Conservation (phyloP, 1,140 invertebrate genomes). For the Sweltsa coloradensis region DNA sequence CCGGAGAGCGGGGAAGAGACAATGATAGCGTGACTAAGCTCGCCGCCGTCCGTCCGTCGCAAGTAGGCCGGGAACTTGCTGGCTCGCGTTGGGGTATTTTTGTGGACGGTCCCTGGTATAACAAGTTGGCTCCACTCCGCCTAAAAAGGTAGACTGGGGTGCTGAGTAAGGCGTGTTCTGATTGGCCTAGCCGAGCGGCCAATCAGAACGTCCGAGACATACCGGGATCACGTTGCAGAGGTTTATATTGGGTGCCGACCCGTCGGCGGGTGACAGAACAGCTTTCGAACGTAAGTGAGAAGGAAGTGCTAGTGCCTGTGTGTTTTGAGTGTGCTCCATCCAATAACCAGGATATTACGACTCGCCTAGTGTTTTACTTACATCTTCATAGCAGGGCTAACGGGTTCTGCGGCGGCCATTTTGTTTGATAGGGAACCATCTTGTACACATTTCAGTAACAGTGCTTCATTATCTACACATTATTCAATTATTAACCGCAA, state of each 20-base stretch:
- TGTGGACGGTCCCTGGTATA: neutral
- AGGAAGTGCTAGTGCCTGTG: constrained; percentile 26
- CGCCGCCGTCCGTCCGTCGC: neutral
- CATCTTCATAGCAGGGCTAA: neutral
- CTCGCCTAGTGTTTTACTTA: neutral
- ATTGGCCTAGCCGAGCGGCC: constrained; percentile 32
- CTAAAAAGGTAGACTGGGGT: constrained; percentile 50
- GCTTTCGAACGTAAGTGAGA: constrained; percentile 79
- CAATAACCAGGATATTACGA: no score
- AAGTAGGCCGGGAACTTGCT: no score
- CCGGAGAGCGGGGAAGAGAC: no score
- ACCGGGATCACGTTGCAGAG: constrained; percentile 68
- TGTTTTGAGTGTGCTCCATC: no score
- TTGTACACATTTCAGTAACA: no score
- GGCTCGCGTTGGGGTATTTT: constrained; percentile 3
- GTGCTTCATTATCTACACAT: no score
- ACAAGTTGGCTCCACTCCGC: constrained; percentile 28
- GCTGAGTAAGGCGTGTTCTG: constrained; percentile 30
- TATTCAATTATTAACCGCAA: no score
- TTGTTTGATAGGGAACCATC: no score
- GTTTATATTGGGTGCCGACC: constrained; percentile 65
- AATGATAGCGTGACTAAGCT: constrained; percentile 1
- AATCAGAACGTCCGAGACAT: constrained; percentile 35
- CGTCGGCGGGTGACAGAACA: constrained; percentile 70
- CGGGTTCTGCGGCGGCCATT: no score